Conservation (phyloP, 1,140 invertebrate genomes). For the Papilio helenus region DNA sequence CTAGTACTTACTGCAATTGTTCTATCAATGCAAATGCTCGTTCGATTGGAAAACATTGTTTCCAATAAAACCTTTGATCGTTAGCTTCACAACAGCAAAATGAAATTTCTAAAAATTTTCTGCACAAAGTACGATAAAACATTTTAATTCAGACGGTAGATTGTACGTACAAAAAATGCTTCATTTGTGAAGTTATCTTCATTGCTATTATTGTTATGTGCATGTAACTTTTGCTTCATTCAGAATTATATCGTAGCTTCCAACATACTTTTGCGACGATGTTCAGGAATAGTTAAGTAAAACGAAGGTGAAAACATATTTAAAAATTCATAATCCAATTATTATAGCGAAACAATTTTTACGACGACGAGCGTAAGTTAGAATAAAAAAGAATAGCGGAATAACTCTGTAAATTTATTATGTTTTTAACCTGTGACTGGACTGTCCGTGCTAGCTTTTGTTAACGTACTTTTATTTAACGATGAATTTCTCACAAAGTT, state of each 20-base stretch:
- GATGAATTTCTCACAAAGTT: slow-evolving; percentile 1
- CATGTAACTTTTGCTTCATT: background rate
- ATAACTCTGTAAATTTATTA: slow-evolving; percentile 5
- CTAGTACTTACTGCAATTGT: background rate
- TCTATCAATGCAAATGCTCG: background rate
- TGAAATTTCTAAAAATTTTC: background rate
- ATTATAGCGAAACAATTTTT: background rate
- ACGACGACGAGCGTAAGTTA: background rate
- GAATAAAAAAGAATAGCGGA: slow-evolving; percentile 5
- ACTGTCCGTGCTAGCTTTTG: background rate
- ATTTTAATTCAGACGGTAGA: background rate
- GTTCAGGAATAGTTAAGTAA: background rate
- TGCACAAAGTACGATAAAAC: background rate
- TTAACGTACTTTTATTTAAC: background rate
- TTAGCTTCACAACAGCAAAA: background rate
- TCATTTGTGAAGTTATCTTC: background rate
- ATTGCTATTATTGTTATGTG: background rate
- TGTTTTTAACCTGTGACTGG: background rate
- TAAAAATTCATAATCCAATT: slow-evolving; percentile 8
- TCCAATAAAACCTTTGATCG: background rate
- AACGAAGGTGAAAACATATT: background rate
- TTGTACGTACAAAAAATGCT: background rate
- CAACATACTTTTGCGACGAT: background rate
- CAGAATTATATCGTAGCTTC: background rate
- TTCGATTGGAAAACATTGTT: background rate